phyloP scores from a whole-genome alignment of 2,888 invertebrate genomes.

The Chrysina gloriosa region DNA sequence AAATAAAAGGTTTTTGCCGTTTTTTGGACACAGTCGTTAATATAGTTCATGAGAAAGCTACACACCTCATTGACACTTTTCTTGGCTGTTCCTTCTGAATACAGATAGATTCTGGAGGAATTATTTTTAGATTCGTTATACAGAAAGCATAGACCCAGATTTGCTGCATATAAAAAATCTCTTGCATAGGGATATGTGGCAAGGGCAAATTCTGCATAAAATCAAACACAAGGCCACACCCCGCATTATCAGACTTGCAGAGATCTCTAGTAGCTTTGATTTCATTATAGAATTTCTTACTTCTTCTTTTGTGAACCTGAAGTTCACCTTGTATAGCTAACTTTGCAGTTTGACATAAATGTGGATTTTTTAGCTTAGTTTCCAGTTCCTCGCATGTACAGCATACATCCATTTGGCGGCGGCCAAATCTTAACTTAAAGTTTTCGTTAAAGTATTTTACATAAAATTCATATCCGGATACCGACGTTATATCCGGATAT shows the following conservation, averaged over 20 bases:
- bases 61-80: too few species aligned
- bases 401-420: conserved; percentile 41
- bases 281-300: conserved; percentile 48
- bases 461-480: conserved; percentile 42
- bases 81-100: too few species aligned
- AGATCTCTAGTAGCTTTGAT: conserved; percentile 38
- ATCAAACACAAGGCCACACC: conserved; percentile 45
- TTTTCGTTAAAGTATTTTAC: conserved; percentile 43
- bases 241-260: conserved; percentile 17
- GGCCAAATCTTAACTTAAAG: conserved; percentile 40
- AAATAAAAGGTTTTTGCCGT: too few species aligned
- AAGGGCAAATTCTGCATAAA: conserved; percentile 50
- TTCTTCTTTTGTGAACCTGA: conserved; percentile 45
- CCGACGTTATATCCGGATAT: conserved; percentile 40
- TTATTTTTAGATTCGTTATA: too few species aligned
- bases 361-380: conserved; percentile 38
- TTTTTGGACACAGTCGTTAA: too few species aligned
- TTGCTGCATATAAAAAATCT: conserved; percentile 50
- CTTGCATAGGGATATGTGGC: conserved; percentile 48
- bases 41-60: too few species aligned
- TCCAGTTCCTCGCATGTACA: conserved; percentile 39
- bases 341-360: conserved; percentile 43
- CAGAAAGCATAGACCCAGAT: conserved; percentile 46
- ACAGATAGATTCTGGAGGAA: too few species aligned
- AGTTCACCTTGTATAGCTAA: conserved; percentile 44